Evolutionary conservation across 2,888 invertebrate genomes (phyloP), one percentile per base, ranked within the genome.

Genomic region (Sphaerophoria rueppellii): DNA sequence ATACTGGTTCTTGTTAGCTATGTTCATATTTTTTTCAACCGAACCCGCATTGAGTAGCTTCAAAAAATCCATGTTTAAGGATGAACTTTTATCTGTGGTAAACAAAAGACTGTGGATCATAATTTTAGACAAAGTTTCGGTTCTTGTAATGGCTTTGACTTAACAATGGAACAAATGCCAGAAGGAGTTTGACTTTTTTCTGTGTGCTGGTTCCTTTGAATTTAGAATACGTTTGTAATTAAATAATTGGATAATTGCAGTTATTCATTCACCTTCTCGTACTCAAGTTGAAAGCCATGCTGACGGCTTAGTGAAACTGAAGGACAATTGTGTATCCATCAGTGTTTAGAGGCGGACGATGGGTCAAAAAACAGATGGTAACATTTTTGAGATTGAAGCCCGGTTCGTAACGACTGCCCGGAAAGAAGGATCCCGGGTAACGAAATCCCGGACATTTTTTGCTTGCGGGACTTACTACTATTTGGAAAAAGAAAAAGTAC

Each of bases 161-260:
- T 43, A 9, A 4, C 12, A 12, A 9, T 43, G 9, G 6, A 11
- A 43, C 12, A 43, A 43, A 43, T 7, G 9, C 9, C 12, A 12
- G 9, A 43, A 2, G 9, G 4, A 6, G 2, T 9, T 11, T 43
- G 43, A 43, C 9, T 9, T 43, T 5, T 9, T 11, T 4, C 5
- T 6, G 40, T 43, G 11, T 43, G 9, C 9, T 9, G 43, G 43
- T 43, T 43, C 43, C 43, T 4, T 43, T 43, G 11, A 43, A 43
- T 43, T 4, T 43, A 7, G 40, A 43, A 9, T 43, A 43, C 7
- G 43, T 43, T 43, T 9, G 4, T 65, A 78, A 78, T 78, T 78
- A 58, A 35, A 78, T 46, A 63, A 12, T 14, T 67, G 32, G 43
- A 43, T 43, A 12, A 43, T 43, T 9, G 43, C 12, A 43, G 43